phyloP scores from a whole-genome alignment of 2,888 invertebrate genomes.

The Heliconius erato region DNA sequence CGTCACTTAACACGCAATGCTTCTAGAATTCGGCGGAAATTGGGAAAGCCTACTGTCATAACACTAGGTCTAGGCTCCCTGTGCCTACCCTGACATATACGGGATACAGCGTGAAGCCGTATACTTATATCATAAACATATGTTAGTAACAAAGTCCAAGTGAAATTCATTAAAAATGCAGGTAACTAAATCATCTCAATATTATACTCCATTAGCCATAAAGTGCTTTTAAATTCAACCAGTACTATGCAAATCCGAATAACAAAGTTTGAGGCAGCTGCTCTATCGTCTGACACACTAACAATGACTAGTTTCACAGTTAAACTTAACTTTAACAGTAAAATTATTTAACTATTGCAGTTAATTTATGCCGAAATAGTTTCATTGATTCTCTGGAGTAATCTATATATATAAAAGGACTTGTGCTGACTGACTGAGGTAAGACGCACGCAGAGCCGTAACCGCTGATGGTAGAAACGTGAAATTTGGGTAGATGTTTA shows the following conservation, averaged over 20 bases:
- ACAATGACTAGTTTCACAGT: conserved; percentile 31
- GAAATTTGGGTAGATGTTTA: too few species aligned
- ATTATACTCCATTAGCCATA: conserved; percentile 43
- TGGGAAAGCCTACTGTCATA: too few species aligned
- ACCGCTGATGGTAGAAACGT: too few species aligned
- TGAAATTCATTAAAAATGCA: background rate
- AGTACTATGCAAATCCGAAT: conserved; percentile 46
- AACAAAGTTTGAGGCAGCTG: conserved; percentile 46
- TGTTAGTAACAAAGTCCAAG: background rate
- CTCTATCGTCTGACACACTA: conserved; percentile 45
- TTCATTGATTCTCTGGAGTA: background rate
- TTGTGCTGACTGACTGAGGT: too few species aligned
- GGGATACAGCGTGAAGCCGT: too few species aligned
- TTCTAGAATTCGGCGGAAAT: too few species aligned
- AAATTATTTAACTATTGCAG: conserved; percentile 21
- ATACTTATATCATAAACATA: background rate
- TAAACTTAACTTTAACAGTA: conserved; percentile 27
- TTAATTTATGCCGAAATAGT: conserved; percentile 15
- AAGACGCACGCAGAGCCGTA: too few species aligned
- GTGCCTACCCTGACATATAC: too few species aligned
- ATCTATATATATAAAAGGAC: too few species aligned
- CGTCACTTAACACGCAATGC: too few species aligned
- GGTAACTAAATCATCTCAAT: conserved; percentile 8
- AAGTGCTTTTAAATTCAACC: conserved; percentile 41
- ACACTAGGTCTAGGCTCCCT: too few species aligned